Percentiles rank a stretch among this genome's conserved stretches.
Conservation (phyloP, 2,888 invertebrate species). For the Scaptodrosophila latifasciaeformis region DNA sequence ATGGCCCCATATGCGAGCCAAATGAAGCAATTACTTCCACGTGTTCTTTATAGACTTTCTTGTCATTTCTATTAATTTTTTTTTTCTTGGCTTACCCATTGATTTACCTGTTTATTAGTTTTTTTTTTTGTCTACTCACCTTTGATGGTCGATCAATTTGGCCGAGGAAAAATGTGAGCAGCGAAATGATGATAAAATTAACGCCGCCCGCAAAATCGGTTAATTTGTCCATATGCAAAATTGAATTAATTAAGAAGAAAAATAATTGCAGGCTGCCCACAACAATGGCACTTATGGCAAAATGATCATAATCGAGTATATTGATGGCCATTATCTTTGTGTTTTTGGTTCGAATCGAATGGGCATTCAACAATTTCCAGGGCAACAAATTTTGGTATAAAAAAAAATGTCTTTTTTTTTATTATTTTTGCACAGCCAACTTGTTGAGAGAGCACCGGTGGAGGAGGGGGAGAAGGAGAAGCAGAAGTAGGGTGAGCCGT, state of each 20-base stretch:
- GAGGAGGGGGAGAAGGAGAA: too few relatives aligned
- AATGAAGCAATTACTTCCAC: not conserved
- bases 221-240: slow-evolving; percentile 91
- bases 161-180: slow-evolving; percentile 90
- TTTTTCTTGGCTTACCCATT: not conserved
- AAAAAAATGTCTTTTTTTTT: too few relatives aligned
- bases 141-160: slow-evolving; percentile 83
- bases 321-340: slow-evolving; percentile 74
- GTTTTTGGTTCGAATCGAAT: too few relatives aligned
- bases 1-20: too few relatives aligned
- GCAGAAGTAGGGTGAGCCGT: too few relatives aligned
- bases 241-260: slow-evolving; percentile 90
- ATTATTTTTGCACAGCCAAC: too few relatives aligned
- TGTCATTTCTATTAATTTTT: not conserved
- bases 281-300: slow-evolving; percentile 90
- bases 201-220: slow-evolving; percentile 96
- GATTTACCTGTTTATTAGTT: not conserved
- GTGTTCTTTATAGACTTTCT: not conserved
- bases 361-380: too few relatives aligned
- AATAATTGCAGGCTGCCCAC: slow-evolving; percentile 89
- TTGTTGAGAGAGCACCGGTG: too few relatives aligned
- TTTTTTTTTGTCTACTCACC: slow-evolving; percentile 74
- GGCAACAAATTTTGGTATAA: too few relatives aligned
- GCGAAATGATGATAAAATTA: slow-evolving; percentile 91
- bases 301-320: slow-evolving; percentile 87